Base-by-base conservation (phyloP, 2,113 vertebrate genomes). In the Aegithalos caudatus region DNA sequence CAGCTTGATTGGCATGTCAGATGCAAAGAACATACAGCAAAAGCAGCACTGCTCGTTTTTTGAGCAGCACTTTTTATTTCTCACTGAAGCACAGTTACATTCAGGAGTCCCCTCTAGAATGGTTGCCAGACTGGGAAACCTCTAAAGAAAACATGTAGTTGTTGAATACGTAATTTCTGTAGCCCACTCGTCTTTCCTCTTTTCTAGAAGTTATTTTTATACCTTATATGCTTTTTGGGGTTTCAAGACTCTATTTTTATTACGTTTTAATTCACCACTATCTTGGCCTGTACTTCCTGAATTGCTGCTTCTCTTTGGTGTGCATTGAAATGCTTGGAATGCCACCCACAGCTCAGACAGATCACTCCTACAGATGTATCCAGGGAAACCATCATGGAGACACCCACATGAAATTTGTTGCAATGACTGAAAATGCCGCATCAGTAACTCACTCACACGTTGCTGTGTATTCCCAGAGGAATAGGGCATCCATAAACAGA, bases 291-390 rank as follows among this genome's bases (percentile, higher is more conserved):
- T 60, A 10, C 73, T 64, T 64, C 33, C 67, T 81, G 38, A 93
- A 74, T 64, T 67, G 29, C 79, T 54, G 22, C 58, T 78, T 56
- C 72, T 92, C 45, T 86, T 92, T 5, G 18, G 29, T 4, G 2
- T 67, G 18, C 35, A 24, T 2, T 44, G 67, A 90, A 94, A 79
- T 79, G 72, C 86, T 88, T 53, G 94, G 88, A 96, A 96, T 94
- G 92, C 92, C 86, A 92, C 87, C 91, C 71, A 47, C 78, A 54
- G 67, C 79, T 82, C 93, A 77, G 91, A 67, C 25, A 89, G 65
- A 85, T 86, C 87, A 23, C 92, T 94, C 93, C 93, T 70, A 90
- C 85, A 44, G 58, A 54, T 57, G 94, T 96, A 94, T 86, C 95
- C 94, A 86, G 76, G 92, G 95, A 84, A 95, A 94, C 94, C 90